Conservation (phyloP, 2,113 vertebrate genomes). For the Pithys albifrons region DNA sequence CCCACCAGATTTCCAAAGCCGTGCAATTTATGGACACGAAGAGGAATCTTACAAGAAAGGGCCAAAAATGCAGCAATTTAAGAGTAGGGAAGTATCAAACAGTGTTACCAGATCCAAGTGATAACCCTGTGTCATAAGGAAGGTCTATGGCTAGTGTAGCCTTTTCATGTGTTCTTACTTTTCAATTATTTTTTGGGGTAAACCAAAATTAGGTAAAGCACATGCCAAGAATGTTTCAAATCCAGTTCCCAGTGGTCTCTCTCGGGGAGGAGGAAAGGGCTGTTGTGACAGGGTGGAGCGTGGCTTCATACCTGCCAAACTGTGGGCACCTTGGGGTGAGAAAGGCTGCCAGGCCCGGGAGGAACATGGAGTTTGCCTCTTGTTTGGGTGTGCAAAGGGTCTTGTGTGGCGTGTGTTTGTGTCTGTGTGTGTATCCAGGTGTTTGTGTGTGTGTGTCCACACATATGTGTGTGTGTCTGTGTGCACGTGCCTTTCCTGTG, state of each 20-base stretch:
- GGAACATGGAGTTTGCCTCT: fast-evolving
- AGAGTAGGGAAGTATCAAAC: background rate
- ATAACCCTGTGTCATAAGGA: fast-evolving
- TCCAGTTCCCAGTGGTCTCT: background rate
- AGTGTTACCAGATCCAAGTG: background rate
- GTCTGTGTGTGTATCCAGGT: too few relatives aligned
- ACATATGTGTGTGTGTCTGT: background rate
- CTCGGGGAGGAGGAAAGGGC: background rate
- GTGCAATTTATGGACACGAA: background rate
- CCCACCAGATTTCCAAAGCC: background rate
- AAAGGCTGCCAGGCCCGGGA: background rate
- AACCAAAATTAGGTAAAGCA: background rate
- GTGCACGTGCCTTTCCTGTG: background rate
- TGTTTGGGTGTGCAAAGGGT: background rate
- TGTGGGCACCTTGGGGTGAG: fast-evolving
- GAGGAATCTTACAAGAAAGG: background rate
- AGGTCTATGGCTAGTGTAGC: background rate
- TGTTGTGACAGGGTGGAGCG: fast-evolving
- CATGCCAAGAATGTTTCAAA: background rate
- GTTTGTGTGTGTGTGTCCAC: background rate
- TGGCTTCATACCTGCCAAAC: background rate
- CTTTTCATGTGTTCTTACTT: background rate
- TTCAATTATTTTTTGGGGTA: background rate
- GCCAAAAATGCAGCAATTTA: background rate
- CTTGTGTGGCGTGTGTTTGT: fast-evolving